Conservation (phyloP, 2,888 invertebrate species). For the Plebejus anna region DNA sequence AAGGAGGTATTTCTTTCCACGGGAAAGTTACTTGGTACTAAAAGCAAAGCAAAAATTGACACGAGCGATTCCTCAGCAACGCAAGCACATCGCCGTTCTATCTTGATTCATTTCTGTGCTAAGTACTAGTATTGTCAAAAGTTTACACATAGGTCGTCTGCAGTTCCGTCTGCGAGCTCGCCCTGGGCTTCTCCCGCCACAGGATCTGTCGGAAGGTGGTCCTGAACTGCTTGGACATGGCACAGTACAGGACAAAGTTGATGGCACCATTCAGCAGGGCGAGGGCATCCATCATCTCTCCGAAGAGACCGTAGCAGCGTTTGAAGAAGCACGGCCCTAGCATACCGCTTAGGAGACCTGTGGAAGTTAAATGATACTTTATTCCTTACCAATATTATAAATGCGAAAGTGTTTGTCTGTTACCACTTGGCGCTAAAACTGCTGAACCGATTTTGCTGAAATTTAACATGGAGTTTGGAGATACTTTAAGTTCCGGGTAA, state of each 20-base stretch:
- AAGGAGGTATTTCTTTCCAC: too few relatives aligned
- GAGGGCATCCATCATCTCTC: constrained; percentile 93
- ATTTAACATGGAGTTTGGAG: too few relatives aligned
- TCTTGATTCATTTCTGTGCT: too few relatives aligned
- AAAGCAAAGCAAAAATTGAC: too few relatives aligned
- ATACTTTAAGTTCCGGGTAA: too few relatives aligned
- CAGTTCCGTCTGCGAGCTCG: constrained; percentile 79
- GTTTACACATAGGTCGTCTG: constrained; percentile 81
- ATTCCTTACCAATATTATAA: background rate
- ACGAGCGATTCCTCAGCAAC: too few relatives aligned
- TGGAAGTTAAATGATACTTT: background rate
- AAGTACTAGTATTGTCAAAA: background rate
- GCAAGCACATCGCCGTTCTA: too few relatives aligned
- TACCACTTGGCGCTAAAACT: too few relatives aligned
- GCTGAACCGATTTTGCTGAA: too few relatives aligned
- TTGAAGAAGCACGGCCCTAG: constrained; percentile 86
- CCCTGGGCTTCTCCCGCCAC: constrained; percentile 70
- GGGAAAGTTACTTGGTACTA: too few relatives aligned
- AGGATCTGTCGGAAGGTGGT: constrained; percentile 88
- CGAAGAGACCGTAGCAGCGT: constrained; percentile 89
- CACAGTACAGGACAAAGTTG: constrained; percentile 96
- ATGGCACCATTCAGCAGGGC: constrained; percentile 95
- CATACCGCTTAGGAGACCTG: constrained; percentile 83
- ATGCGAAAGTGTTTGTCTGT: too few relatives aligned
- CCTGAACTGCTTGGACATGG: constrained; percentile 96